Conservation (phyloP, 2,113 vertebrate species). For the Eulacestoma nigropectus region DNA sequence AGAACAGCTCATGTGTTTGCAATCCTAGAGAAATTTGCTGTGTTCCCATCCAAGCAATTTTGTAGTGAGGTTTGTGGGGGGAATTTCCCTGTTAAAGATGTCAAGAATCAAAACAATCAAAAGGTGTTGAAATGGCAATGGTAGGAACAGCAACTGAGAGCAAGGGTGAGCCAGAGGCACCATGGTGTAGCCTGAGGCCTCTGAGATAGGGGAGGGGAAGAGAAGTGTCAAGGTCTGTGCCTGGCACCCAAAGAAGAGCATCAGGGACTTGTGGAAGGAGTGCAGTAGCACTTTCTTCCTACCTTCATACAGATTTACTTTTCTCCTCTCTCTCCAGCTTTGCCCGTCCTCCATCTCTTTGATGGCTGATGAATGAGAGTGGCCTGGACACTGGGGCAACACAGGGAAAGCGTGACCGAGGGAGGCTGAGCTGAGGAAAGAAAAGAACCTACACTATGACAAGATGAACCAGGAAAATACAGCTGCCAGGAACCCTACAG, state of each 20-base stretch:
- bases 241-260: neutral
- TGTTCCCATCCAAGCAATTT: neutral
- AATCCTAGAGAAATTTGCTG: neutral
- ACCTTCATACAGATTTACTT: neutral
- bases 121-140: neutral
- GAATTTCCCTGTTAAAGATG: neutral
- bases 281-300: neutral
- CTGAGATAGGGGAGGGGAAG: neutral
- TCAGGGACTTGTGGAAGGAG: neutral
- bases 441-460: neutral
- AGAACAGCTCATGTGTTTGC: neutral
- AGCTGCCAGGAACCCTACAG: neutral
- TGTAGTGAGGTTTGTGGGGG: neutral
- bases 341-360: neutral
- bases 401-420: fast-evolving
- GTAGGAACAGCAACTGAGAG: fast-evolving
- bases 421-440: neutral
- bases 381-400: neutral
- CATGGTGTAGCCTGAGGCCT: fast-evolving
- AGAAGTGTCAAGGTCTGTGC: neutral
- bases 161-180: fast-evolving
- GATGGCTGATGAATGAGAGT: neutral
- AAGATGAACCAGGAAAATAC: neutral
- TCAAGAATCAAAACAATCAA: neutral
- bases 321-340: neutral